A percentile compares a stretch with the other conserved stretches of the same genome.
Conservation (phyloP, 2,797 vertebrate species). For the Heliangelus exortis region DNA sequence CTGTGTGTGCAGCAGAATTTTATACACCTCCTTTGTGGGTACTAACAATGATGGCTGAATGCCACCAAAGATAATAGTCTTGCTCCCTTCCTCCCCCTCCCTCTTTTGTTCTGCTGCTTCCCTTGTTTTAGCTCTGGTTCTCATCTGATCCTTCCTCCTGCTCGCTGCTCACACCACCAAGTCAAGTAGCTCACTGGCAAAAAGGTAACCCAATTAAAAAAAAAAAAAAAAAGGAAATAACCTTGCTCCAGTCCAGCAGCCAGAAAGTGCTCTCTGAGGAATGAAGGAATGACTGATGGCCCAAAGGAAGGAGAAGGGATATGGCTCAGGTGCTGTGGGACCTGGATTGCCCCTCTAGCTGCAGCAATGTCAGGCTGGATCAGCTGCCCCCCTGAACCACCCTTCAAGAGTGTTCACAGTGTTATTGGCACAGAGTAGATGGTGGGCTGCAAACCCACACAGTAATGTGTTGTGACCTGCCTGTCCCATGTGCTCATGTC, state of each 20-base stretch:
- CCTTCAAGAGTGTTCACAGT: neutral
- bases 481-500: neutral
- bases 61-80: neutral
- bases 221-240: neutral
- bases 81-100: constrained; percentile 5
- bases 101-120: constrained; percentile 41
- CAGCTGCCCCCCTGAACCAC: neutral
- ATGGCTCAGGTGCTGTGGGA: fast-evolving
- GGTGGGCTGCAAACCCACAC: neutral
- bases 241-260: neutral
- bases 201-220: neutral
- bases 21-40: neutral
- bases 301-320: neutral
- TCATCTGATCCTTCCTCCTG: neutral
- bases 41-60: constrained; percentile 31
- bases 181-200: neutral
- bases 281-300: neutral
- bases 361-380: neutral
- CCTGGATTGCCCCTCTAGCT: neutral
- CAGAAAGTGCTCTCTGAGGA: neutral
- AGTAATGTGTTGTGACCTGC: neutral
- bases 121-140: neutral
- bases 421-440: neutral
- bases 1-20: neutral
- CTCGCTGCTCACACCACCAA: neutral